phyloP scores from a whole-genome alignment of 2,888 invertebrate species.

The Ferrisia virgata region DNA sequence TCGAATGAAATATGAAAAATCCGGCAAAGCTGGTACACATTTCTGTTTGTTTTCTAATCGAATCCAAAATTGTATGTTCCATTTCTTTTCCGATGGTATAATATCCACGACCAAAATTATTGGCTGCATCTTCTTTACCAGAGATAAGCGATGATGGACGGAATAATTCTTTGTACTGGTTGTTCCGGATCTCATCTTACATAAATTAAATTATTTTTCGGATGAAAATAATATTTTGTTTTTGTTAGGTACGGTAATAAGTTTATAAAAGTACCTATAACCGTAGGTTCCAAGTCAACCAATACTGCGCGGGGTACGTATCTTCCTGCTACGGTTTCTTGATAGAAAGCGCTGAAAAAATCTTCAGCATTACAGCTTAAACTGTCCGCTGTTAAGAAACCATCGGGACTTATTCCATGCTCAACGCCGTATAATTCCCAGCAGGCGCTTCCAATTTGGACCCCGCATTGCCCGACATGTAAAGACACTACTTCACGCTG shows the following conservation, averaged over 20 bases:
- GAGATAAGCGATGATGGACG: slow-evolving; percentile 67
- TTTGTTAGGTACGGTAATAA: too few species aligned
- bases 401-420: too few species aligned
- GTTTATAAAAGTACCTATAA: too few species aligned
- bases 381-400: too few species aligned
- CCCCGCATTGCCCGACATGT: too few species aligned
- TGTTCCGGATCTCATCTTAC: slow-evolving; percentile 86
- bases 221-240: too few species aligned
- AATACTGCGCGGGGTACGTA: slow-evolving; percentile 61
- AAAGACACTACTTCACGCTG: too few species aligned
- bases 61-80: slow-evolving; percentile 58
- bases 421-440: too few species aligned
- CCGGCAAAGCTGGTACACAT: slow-evolving; percentile 61
- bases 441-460: too few species aligned
- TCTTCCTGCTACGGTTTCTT: slow-evolving; percentile 61
- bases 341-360: slow-evolving; percentile 56
- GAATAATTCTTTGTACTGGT: slow-evolving; percentile 68
- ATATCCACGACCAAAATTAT: slow-evolving; percentile 66
- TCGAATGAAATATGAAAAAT: slow-evolving; percentile 64
- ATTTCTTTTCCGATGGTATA: slow-evolving; percentile 64
- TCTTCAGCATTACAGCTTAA: slow-evolving; percentile 54
- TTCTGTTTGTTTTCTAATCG: slow-evolving; percentile 59
- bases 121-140: slow-evolving; percentile 67
- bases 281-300: slow-evolving; percentile 63
- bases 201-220: too few species aligned